Base-by-base conservation (phyloP, 1,140 invertebrate genomes). In the Caenorhabditis remanei region DNA sequence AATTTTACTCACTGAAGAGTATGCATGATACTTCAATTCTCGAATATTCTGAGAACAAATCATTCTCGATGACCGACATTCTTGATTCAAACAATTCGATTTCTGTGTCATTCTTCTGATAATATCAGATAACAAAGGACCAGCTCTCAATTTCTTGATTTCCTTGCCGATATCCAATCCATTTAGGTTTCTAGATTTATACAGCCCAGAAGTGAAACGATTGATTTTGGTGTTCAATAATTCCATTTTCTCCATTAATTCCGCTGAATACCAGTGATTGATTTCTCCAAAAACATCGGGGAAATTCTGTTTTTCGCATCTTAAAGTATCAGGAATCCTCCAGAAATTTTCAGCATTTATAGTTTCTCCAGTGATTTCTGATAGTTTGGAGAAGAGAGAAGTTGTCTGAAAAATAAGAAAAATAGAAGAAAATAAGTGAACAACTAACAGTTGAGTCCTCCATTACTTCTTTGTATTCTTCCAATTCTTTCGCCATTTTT, bases 11-110 rank as follows among this genome's bases (percentile, higher is more conserved):
- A 86, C 85, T 24, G 79, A 58, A 8, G 85, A 86, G 82, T 86
- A 86, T 56, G 50, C 85, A 48, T 86, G 82, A 41, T 86, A 86
- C 58, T 79, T 86, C 85, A 79, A 41, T 24, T 86, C 48, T 46
- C 67, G 41, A 24, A 24, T 53, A 11, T 48, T 79, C 19, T 79
- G 19, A 2, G 71, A 79, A 50, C 71, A 79, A 5, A 13, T 46
- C 4, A 43, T 19, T 46, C 65, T 71, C 19, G 40, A 43, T 43
- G 65, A 9, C 19, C 65, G 16, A 43, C 14, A 19, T 24, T 14
- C 19, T 19, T 11, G 3, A 24, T 50, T 11, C 11, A 32, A 11
- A 24, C 71, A 79, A 9, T 79, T n/a, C 46, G 53, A 24, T 24
- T 24, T 79, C 13, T 79, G 13, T 50, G 7, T 50, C 71, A 79